Conservation (phyloP, 1,140 invertebrate species). For the Akabosia matsudoensis region DNA sequence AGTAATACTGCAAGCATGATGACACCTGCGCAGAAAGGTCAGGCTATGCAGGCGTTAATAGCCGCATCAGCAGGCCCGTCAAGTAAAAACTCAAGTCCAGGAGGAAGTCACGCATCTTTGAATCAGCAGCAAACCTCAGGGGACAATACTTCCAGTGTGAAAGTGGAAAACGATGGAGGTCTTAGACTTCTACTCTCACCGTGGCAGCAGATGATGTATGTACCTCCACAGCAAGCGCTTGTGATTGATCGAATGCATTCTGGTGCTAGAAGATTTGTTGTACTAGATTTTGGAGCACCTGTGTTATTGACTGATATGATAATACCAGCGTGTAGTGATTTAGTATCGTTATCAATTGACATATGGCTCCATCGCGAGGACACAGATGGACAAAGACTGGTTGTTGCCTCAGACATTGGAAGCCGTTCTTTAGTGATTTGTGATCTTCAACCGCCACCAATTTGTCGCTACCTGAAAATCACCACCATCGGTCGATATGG, state of each 20-base stretch:
- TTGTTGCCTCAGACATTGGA: constrained; percentile 79
- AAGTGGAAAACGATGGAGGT: constrained; percentile 32
- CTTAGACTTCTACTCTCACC: constrained; percentile 59
- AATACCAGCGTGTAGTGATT: constrained; percentile 78
- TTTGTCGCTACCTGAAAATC: constrained; percentile 77
- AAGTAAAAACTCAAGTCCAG: neutral
- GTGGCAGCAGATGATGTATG: constrained; percentile 67
- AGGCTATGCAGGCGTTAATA: neutral
- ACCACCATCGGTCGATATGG: constrained; percentile 79
- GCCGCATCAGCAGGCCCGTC: neutral
- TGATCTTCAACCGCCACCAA: constrained; percentile 81
- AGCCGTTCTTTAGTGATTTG: constrained; percentile 75
- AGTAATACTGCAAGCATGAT: constrained; percentile 2
- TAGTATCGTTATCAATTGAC: constrained; percentile 78
- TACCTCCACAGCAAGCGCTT: constrained; percentile 75
- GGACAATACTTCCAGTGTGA: constrained; percentile 4
- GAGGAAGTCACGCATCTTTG: neutral
- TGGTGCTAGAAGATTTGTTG: constrained; percentile 67
- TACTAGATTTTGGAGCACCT: constrained; percentile 82
- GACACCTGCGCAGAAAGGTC: neutral
- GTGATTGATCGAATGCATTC: constrained; percentile 70
- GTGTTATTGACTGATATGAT: constrained; percentile 81
- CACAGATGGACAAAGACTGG: constrained; percentile 73
- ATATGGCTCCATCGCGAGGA: constrained; percentile 83
- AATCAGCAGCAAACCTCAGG: neutral